Evolutionary conservation across 2,888 invertebrate genomes (phyloP).

Genomic region (Drosophila ustulata): DNA sequence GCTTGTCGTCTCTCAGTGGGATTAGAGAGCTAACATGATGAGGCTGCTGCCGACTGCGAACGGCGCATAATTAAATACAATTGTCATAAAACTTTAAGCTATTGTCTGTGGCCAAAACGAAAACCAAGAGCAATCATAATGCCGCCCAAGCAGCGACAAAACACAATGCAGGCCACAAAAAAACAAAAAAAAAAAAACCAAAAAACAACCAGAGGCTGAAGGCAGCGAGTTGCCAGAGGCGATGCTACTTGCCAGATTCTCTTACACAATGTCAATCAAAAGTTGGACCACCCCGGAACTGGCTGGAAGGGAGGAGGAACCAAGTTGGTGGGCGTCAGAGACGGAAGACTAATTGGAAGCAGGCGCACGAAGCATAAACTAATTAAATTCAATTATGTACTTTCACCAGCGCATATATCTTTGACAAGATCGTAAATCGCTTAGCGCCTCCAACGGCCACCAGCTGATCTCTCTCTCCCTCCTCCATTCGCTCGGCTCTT

Average conservation of each 20-base stretch:
- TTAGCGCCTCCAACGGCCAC: slow-evolving; percentile 54
- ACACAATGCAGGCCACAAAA: slow-evolving; percentile 16
- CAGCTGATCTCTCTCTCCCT: slow-evolving; percentile 19
- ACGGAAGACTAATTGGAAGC: slow-evolving; percentile 71
- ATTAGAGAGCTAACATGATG: slow-evolving; percentile 26
- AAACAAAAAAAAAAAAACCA: neutral
- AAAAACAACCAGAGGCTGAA: neutral
- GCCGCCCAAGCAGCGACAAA: neutral
- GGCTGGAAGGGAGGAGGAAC: slow-evolving; percentile 17
- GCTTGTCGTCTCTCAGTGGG: slow-evolving; percentile 8
- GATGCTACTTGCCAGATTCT: slow-evolving; percentile 28
- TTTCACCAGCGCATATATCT: slow-evolving; percentile 67
- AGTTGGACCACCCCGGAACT: slow-evolving; percentile 44
- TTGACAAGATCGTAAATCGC: slow-evolving; percentile 71
- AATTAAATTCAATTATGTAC: slow-evolving; percentile 75
- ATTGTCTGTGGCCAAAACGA: slow-evolving; percentile 60
- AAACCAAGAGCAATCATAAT: slow-evolving; percentile 18
- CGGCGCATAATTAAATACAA: slow-evolving; percentile 77
- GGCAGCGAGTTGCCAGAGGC: neutral
- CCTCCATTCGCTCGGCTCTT: neutral
- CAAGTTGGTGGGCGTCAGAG: slow-evolving; percentile 30
- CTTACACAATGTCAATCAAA: slow-evolving; percentile 73
- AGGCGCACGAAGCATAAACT: slow-evolving; percentile 62
- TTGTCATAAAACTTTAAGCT: slow-evolving; percentile 72
- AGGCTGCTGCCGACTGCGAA: slow-evolving; percentile 18